Evolutionary conservation across 2,797 vertebrate species (phyloP).

Genomic region (Halcyon chelicuti): DNA sequence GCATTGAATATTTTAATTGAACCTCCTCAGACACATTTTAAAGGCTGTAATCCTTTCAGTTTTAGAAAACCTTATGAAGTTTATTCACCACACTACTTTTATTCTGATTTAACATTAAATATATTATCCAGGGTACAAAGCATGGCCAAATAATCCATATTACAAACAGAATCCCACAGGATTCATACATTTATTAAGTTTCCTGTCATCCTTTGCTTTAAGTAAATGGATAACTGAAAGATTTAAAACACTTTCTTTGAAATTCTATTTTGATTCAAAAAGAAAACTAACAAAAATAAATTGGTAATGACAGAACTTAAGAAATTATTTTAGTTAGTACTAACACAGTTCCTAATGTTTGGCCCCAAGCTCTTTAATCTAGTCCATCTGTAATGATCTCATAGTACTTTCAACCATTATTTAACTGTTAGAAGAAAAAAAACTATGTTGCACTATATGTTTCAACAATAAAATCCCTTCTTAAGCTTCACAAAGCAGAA

Average conservation of each 20-base stretch:
- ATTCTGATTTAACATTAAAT: constrained; percentile 4
- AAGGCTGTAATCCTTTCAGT: not conserved
- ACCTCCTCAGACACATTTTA: not conserved
- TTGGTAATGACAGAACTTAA: constrained; percentile 75
- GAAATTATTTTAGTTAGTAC: constrained; percentile 76
- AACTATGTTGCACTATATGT: constrained; percentile 90
- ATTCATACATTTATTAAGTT: constrained; percentile 38
- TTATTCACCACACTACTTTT: constrained; percentile 31
- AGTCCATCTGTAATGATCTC: constrained; percentile 88
- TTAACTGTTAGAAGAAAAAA: constrained; percentile 88
- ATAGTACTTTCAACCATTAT: constrained; percentile 87
- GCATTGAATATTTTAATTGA: not conserved
- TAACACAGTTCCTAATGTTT: constrained; percentile 76
- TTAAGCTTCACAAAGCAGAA: constrained; percentile 96
- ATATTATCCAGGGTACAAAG: constrained; percentile 40
- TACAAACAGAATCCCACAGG: constrained; percentile 43
- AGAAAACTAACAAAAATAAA: constrained; percentile 73
- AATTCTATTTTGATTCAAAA: constrained; percentile 65
- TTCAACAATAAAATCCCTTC: constrained; percentile 96
- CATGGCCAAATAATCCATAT: constrained; percentile 2
- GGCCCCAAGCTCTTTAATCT: constrained; percentile 83
- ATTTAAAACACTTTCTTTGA: constrained; percentile 33
- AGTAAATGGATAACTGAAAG: constrained; percentile 32
- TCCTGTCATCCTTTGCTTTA: constrained; percentile 38
- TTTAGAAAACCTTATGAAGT: constrained; percentile 30